Evolutionary conservation across 2,888 invertebrate genomes (phyloP).

Genomic region (Pristionchus arcanus): DNA sequence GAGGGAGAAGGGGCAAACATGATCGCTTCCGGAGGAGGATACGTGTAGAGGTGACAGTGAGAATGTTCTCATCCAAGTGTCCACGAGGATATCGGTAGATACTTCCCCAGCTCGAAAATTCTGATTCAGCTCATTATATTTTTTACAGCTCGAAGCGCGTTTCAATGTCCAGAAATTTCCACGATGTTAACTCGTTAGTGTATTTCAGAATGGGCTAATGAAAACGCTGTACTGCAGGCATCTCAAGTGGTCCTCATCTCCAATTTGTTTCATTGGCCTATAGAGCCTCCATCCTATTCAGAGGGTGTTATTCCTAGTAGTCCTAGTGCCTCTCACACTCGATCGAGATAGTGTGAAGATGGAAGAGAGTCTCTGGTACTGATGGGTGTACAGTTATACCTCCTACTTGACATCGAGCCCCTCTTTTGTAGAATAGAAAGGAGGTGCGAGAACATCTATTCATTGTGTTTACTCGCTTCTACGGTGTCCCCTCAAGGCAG

Average conservation of each 20-base stretch:
- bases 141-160: neutral
- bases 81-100: neutral
- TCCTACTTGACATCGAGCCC: conserved; percentile 41
- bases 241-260: conserved; percentile 44
- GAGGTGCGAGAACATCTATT: conserved; percentile 20
- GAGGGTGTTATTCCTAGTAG: conserved; percentile 24
- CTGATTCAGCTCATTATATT: neutral
- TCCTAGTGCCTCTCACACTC: neutral
- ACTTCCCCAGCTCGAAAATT: neutral
- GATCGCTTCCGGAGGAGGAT: conserved; percentile 26
- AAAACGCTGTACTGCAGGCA: neutral
- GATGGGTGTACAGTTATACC: conserved; percentile 48
- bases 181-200: neutral
- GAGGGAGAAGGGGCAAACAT: neutral
- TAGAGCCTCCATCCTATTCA: neutral
- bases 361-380: neutral
- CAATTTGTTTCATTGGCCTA: conserved; percentile 44
- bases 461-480: conserved; percentile 29
- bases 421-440: neutral
- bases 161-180: neutral
- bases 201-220: conserved; percentile 21
- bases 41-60: neutral
- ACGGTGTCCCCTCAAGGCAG: neutral
- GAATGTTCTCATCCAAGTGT: neutral
- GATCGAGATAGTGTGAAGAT: neutral